These are phyloP conservation scores for Emesis russula DNA, from an alignment of 2,888 invertebrate genomes.

Conservation along the genomic window DNA sequence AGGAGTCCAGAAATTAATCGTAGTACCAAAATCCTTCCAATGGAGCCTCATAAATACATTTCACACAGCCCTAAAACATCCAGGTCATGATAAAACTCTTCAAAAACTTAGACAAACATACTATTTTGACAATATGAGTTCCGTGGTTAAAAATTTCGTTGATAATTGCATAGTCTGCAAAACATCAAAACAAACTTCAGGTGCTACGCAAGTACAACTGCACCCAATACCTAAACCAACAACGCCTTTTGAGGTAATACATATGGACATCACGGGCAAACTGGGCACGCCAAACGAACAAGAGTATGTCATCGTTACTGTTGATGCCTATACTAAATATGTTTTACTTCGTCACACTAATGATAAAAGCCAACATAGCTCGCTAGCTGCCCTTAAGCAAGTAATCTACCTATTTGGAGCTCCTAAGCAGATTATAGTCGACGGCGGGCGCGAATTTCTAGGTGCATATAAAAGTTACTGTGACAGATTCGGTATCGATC, in stretches of 20 bases:
- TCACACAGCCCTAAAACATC: conserved; percentile 79
- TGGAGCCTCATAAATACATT: conserved; percentile 69
- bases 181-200: conserved; percentile 85
- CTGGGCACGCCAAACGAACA: conserved; percentile 53
- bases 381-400: conserved; percentile 50
- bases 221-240: conserved; percentile 82
- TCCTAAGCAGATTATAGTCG: conserved; percentile 71
- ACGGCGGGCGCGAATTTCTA: conserved; percentile 75
- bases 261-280: conserved; percentile 86
- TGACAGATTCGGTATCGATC: conserved; percentile 56
- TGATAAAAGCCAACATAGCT: too few species aligned
- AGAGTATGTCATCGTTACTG: too few species aligned
- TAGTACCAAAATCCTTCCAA: conserved; percentile 59
- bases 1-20: conserved; percentile 33
- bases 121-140: conserved; percentile 74
- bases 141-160: conserved; percentile 76
- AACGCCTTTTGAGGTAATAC: conserved; percentile 78
- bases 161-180: conserved; percentile 80
- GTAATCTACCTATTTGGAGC: conserved; percentile 64
- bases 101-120: conserved; percentile 76
- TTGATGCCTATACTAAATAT: too few species aligned
- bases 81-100: conserved; percentile 85
- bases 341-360: too few species aligned
- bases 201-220: conserved; percentile 81
- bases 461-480: conserved; percentile 72